Base-by-base conservation (phyloP, 2,113 vertebrate genomes). In the Saccopteryx bilineata region DNA sequence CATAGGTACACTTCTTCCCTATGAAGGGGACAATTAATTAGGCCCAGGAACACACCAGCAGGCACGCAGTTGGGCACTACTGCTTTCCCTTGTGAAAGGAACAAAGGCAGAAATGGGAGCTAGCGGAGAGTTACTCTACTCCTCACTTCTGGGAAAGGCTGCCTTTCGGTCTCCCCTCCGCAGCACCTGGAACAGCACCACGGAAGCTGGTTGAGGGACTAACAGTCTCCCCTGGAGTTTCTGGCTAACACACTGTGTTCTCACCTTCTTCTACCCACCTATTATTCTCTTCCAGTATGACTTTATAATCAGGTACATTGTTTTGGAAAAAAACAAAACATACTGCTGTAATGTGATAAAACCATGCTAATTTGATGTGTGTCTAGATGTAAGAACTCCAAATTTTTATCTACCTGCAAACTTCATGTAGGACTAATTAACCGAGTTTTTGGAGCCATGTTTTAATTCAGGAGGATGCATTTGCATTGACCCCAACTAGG, bases 1-100 rank as follows among this genome's bases (percentile, higher is more conserved):
- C 99, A 9, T 99, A 99, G 90, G 99, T 99, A 97, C 99, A 99
- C 98, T 99, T 99, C 98, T 99, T 99, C 79, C 99, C 99, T 99
- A 96, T 65, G 88, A 90, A 97, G 68, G 97, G 48, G 33, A 93
- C 95, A 24, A 85, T 0, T 71, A 83, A 13, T 97, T 68, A 95
- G 91, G 87, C 71, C 12, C 93, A 97, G 92, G 39, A 93, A 71
- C 71, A 7, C 9, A 0, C 58, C 46, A 58, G n/a, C 72, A 31
- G 66, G 14, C 3, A 50, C 52, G 11, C 82, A 24, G 26, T 1
- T 2, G 17, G 46, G 61, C 66, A 19, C 17, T 9, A 17, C 19
- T 15, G 18, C 33, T 61, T 69, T 39, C 50, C 19, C 28, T 15
- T 5, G 46, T 15, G 28, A 31, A 52, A 79, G 61, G 85, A 46